Evolutionary conservation across 2,888 invertebrate species (phyloP).

Genomic region (Syrista parreyssii): DNA sequence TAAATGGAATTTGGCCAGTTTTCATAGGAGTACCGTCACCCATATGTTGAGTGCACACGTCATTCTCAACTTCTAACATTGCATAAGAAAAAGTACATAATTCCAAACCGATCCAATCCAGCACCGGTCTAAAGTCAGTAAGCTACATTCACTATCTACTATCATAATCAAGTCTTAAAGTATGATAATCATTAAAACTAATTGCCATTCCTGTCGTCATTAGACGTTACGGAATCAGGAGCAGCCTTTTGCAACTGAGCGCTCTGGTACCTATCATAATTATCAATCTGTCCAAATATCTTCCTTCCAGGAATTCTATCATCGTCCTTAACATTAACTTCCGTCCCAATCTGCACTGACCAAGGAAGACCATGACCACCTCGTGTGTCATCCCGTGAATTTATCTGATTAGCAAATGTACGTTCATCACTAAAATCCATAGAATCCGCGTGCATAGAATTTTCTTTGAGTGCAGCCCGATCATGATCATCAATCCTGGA

Average conservation of each 20-base stretch:
- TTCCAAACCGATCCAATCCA: too few relatives aligned
- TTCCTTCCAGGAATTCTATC: constrained; percentile 57
- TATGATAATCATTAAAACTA: too few relatives aligned
- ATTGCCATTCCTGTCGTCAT: constrained; percentile 20
- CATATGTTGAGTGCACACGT: too few relatives aligned
- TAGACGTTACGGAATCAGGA: constrained; percentile 37
- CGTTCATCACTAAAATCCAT: constrained; percentile 31
- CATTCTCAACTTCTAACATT: too few relatives aligned
- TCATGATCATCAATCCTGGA: constrained; percentile 34
- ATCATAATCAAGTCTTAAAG: too few relatives aligned
- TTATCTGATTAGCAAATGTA: constrained; percentile 35
- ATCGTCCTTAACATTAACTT: constrained; percentile 58
- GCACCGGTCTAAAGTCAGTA: too few relatives aligned
- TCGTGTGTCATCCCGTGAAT: constrained; percentile 32
- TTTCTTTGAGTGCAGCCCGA: constrained; percentile 29
- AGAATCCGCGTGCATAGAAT: constrained; percentile 28
- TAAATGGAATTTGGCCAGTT: too few relatives aligned
- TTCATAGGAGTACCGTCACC: too few relatives aligned
- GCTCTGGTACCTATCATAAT: constrained; percentile 52
- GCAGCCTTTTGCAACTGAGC: constrained; percentile 41
- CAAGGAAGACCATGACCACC: constrained; percentile 39
- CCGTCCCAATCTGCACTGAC: constrained; percentile 57
- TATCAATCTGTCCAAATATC: constrained; percentile 51
- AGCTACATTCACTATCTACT: too few relatives aligned
- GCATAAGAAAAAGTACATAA: too few relatives aligned